Base-by-base conservation (phyloP, 2,888 invertebrate species). In the Glaucopsyche alexis region DNA sequence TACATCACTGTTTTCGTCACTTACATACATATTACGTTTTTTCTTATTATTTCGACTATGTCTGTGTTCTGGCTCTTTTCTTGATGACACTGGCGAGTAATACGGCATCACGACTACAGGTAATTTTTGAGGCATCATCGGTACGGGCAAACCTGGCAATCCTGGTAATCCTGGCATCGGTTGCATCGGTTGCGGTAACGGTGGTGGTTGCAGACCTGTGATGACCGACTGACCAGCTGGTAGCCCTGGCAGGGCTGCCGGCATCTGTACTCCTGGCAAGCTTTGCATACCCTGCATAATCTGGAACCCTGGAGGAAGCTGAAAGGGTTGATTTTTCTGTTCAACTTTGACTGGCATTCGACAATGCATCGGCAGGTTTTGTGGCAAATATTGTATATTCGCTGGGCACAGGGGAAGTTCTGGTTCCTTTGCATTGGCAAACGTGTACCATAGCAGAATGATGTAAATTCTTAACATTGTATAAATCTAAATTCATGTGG, bases 71-170 rank as follows among this genome's bases (percentile, higher is more conserved):
- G 74, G 76, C 71, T 66, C 50, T 71, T 82, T 84, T 74, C 84
- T 86, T 6, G 81, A 69, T 9, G 82, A 79, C 74, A 90, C 91
- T 19, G 87, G 91, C 0, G 90, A 87, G 76, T 92, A 92, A 75
- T 91, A 90, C 0, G 92, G 92, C 92, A 92, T 92, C 0, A 92
- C 92, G 16, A 92, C 89, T 1, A 92, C 89, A 38, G 92, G 92
- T 7, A 92, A 78, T 74, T 92, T 92, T 14, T 87, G 87, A 0
- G 78, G 77, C 75, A 80, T 76, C 76, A 79, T 76, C 52, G 72
- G 74, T 71, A 71, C 77, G 19, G 77, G 71, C 38, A 75, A 19
- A 14, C 69, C 74, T 0, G 80, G 79, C 55, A 69, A 13, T 47
- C 73, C 72, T 60, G 78, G 77, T n/a, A n/a, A n/a, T n/a, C n/a